Conservation (phyloP, 2,888 invertebrate species). For the Bruchidius siliquastri region DNA sequence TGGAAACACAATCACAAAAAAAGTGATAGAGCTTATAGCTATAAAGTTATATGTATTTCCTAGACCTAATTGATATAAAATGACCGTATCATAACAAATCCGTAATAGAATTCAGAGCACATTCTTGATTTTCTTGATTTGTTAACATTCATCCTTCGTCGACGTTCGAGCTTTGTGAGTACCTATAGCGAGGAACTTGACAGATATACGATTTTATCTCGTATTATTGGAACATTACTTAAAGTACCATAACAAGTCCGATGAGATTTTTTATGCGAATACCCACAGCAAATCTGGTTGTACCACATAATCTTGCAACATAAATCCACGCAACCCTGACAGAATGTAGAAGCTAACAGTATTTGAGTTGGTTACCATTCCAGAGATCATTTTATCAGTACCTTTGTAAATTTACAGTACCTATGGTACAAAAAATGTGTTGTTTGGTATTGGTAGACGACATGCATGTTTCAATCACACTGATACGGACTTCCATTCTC, state of each 20-base stretch:
- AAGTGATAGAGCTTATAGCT: too few relatives aligned
- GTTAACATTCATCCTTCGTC: conserved; percentile 33
- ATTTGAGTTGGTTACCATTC: neutral
- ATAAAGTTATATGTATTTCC: neutral
- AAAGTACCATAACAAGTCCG: neutral
- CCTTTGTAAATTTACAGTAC: neutral
- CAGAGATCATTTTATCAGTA: neutral
- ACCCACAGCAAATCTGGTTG: neutral
- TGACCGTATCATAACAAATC: conserved; percentile 23
- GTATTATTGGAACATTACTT: neutral
- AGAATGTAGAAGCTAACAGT: neutral
- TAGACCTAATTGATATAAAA: neutral
- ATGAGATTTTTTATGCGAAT: neutral
- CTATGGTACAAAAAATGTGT: too few relatives aligned
- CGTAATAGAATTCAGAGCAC: conserved; percentile 38
- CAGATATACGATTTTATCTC: neutral
- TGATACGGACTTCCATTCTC: too few relatives aligned
- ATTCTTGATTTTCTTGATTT: conserved; percentile 40
- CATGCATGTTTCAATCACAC: too few relatives aligned
- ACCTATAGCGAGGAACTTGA: neutral
- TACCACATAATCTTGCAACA: neutral
- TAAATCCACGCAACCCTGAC: neutral
- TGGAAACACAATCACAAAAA: too few relatives aligned
- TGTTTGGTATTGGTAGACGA: too few relatives aligned
- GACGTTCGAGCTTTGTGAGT: conserved; percentile 1